Conservation (phyloP, 2,113 vertebrate species). For the Lasiurus borealis region DNA sequence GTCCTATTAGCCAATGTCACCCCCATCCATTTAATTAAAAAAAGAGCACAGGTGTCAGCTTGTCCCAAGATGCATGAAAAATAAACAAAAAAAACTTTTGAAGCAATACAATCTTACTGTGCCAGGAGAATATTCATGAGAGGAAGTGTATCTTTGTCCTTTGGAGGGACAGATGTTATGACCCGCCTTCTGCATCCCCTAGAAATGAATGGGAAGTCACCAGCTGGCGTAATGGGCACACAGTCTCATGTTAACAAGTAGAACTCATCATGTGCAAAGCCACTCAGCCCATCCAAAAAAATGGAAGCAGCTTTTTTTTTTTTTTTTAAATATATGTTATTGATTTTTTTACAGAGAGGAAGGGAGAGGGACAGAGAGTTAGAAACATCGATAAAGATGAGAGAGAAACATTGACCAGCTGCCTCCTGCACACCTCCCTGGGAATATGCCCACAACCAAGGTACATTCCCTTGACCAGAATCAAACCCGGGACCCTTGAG, state of each 20-base stretch:
- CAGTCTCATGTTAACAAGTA: not conserved
- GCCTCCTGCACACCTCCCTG: too few species aligned
- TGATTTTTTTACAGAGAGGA: too few species aligned
- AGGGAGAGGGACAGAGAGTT: too few species aligned
- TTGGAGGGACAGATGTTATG: not conserved
- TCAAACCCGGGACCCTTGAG: too few species aligned
- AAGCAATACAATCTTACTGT: not conserved
- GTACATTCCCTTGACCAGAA: too few species aligned
- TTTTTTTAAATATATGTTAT: too few species aligned
- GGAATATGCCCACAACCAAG: too few species aligned
- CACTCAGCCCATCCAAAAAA: not conserved
- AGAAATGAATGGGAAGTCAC: not conserved
- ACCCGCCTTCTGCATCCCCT: not conserved
- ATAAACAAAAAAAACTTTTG: not conserved
- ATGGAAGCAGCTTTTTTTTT: not conserved
- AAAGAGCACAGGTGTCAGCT: not conserved
- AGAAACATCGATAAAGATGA: too few species aligned
- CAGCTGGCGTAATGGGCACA: not conserved
- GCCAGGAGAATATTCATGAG: not conserved
- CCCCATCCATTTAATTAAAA: too few species aligned
- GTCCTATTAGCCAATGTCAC: too few species aligned
- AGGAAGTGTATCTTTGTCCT: not conserved
- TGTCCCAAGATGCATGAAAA: not conserved
- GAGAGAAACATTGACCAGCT: too few species aligned
- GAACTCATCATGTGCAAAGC: not conserved